A percentile compares a stretch with the other conserved stretches of the same genome.
phyloP scores from a whole-genome alignment of 2,797 vertebrate species.

The Cossypha niveicapilla region DNA sequence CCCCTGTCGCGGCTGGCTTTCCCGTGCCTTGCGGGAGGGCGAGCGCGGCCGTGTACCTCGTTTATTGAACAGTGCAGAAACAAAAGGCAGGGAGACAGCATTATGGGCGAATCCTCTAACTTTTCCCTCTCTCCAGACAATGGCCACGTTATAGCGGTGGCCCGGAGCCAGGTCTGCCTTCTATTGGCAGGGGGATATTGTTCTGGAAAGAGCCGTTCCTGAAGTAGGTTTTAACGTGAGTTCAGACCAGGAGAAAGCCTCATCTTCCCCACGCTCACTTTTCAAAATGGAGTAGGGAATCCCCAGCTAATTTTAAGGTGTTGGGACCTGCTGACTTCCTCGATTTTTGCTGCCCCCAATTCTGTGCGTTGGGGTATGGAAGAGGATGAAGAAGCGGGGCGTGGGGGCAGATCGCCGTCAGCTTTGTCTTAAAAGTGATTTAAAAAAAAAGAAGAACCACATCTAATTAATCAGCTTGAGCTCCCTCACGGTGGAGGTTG shows the following conservation, averaged over 20 bases:
- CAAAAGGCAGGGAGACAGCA: neutral
- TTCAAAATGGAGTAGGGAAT: constrained; percentile 55
- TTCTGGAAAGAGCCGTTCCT: constrained; percentile 8
- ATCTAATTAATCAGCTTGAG: constrained; percentile 38
- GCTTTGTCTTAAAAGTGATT: constrained; percentile 60
- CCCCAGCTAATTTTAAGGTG: constrained; percentile 32
- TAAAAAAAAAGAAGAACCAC: neutral
- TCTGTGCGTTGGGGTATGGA: neutral
- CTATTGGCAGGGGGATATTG: neutral
- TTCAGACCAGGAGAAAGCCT: neutral
- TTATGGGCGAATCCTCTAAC: constrained; percentile 36
- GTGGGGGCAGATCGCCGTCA: neutral
- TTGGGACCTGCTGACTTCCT: neutral
- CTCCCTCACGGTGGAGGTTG: neutral
- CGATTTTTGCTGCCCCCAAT: neutral
- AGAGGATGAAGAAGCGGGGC: neutral
- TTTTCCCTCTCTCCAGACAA: constrained; percentile 64
- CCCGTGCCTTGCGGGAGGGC: neutral
- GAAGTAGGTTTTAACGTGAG: constrained; percentile 15
- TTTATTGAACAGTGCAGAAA: neutral
- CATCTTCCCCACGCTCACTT: constrained; percentile 14
- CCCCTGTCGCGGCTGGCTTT: neutral
- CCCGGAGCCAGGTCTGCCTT: constrained; percentile 32
- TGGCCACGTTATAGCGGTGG: constrained; percentile 60
- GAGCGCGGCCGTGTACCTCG: neutral